phyloP scores from a whole-genome alignment of 2,797 vertebrate genomes.

The Enteromius afrohamiltoni region DNA sequence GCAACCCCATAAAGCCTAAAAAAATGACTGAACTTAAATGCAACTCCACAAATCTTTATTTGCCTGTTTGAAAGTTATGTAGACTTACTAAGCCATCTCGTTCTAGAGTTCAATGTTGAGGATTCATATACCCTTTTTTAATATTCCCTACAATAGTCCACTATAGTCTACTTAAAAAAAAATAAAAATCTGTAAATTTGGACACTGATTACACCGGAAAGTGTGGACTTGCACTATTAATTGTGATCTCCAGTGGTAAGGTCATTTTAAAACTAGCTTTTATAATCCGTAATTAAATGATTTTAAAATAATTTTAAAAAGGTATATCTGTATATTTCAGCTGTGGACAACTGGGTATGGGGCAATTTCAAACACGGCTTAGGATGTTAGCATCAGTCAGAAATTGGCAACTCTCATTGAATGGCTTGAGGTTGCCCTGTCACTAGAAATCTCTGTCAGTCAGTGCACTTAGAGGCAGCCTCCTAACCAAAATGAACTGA shows the following conservation, averaged over 20 bases:
- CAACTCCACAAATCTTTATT: background rate
- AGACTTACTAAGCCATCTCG: background rate
- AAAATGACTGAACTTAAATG: background rate
- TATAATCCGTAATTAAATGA: too few species aligned
- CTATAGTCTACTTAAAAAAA: background rate
- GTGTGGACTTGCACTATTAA: background rate
- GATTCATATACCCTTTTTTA: background rate
- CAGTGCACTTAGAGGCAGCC: background rate
- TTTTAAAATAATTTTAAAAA: background rate
- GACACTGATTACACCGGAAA: background rate
- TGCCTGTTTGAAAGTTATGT: background rate
- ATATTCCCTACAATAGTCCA: background rate
- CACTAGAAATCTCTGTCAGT: conserved; percentile 5
- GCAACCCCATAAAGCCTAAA: background rate
- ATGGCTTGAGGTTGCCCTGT: background rate
- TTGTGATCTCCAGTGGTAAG: background rate
- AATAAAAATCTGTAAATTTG: background rate
- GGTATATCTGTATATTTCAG: background rate
- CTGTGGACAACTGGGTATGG: background rate
- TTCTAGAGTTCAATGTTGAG: background rate
- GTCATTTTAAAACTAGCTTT: background rate
- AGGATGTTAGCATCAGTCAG: background rate
- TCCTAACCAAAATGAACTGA: conserved; percentile 2
- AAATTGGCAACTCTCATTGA: background rate
- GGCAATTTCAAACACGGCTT: background rate